Percentiles rank a stretch among this genome's conserved stretches.
Evolutionary conservation across 2,888 invertebrate species (phyloP).

Genomic region (Tromatobia lineatoria): DNA sequence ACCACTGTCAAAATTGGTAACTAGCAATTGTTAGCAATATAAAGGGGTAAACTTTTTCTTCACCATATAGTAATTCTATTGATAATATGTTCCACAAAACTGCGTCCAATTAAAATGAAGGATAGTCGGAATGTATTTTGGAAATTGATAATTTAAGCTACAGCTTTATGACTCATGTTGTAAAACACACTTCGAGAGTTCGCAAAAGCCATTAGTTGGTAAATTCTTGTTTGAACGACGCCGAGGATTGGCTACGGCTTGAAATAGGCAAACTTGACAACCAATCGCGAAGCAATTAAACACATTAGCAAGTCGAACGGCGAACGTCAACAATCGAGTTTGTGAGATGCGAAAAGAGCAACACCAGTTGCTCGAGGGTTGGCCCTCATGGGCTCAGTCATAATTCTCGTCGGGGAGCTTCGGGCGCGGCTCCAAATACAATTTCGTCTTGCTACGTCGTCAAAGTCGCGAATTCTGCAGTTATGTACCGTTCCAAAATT

Average conservation of each 20-base stretch:
- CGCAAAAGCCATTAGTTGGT: background rate
- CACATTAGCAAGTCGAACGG: background rate
- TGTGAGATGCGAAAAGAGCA: conserved; percentile 23
- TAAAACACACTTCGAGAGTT: background rate
- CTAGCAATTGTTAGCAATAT: background rate
- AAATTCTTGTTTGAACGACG: background rate
- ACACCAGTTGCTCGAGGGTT: conserved; percentile 7
- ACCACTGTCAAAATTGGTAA: background rate
- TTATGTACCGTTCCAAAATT: conserved; percentile 33
- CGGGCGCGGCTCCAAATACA: conserved; percentile 22
- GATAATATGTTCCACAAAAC: too few relatives aligned
- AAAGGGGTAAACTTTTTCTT: background rate
- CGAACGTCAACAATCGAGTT: conserved; percentile 27
- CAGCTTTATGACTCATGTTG: background rate
- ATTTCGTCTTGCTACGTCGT: conserved; percentile 25
- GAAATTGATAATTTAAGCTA: background rate
- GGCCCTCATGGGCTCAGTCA: background rate
- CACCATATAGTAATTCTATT: background rate
- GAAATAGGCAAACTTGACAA: conserved; percentile 9
- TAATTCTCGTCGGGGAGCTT: background rate
- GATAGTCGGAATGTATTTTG: background rate
- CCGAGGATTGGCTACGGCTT: background rate
- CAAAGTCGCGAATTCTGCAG: conserved; percentile 19
- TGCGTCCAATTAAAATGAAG: background rate
- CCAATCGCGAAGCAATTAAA: conserved; percentile 17